phyloP scores from a whole-genome alignment of 2,113 vertebrate genomes.

The Indicator indicator region DNA sequence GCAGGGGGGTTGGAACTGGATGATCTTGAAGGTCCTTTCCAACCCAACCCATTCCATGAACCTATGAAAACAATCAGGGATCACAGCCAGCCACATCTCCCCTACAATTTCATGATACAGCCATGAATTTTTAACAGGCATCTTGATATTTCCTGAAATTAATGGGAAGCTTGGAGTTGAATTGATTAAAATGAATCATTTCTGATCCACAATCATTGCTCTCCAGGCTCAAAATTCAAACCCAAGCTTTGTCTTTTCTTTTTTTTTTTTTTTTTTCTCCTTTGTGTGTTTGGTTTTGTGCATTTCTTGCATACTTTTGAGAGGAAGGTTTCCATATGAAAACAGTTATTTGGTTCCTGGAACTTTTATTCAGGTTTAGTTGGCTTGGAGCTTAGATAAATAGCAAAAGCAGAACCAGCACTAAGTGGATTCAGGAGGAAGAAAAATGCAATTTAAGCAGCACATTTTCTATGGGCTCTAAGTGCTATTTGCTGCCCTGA shows the following conservation, averaged over 20 bases:
- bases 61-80: neutral
- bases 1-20: too few species aligned
- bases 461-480: neutral
- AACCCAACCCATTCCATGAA: too few species aligned
- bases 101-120: neutral
- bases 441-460: neutral
- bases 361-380: neutral
- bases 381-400: neutral
- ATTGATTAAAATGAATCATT: neutral
- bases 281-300: neutral
- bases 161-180: neutral
- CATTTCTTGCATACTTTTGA: neutral
- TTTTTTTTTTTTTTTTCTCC: neutral
- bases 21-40: too few species aligned
- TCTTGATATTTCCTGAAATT: neutral
- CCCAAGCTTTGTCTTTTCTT: neutral
- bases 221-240: neutral
- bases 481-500: neutral
- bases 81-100: neutral
- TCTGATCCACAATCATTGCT: neutral
- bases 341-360: neutral
- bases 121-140: neutral
- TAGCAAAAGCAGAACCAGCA: constrained; percentile 15
- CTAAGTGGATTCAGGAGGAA: neutral
- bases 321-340: neutral